Conservation (phyloP, 2,888 invertebrate species). For the Dryocosmus kuriphilus region DNA sequence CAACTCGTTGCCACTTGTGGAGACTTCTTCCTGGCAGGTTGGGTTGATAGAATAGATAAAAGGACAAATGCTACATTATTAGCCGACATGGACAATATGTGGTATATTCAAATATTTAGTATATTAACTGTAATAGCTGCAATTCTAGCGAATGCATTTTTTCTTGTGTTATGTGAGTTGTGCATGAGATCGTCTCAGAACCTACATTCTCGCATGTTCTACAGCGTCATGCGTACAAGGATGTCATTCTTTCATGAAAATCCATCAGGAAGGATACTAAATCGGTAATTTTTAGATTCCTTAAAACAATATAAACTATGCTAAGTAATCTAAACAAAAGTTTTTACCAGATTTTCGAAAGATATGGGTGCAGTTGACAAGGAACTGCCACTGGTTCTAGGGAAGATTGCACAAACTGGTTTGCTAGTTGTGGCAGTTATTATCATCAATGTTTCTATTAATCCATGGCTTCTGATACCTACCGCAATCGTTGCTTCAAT, state of each 20-base stretch:
- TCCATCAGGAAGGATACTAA: slow-evolving; percentile 80
- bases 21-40: slow-evolving; percentile 77
- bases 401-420: slow-evolving; percentile 83
- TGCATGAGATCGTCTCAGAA: slow-evolving; percentile 88
- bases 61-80: slow-evolving; percentile 49
- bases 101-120: slow-evolving; percentile 80
- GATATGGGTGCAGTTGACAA: slow-evolving; percentile 88
- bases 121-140: slow-evolving; percentile 74
- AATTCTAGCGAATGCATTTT: slow-evolving; percentile 75
- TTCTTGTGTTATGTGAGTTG: slow-evolving; percentile 80
- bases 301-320: neutral
- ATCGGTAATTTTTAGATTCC: slow-evolving; percentile 42
- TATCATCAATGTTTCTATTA: slow-evolving; percentile 66
- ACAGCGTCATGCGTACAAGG: slow-evolving; percentile 86
- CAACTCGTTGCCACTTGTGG: slow-evolving; percentile 71
- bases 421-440: slow-evolving; percentile 82
- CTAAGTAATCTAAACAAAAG: neutral
- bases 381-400: slow-evolving; percentile 77
- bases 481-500: slow-evolving; percentile 83
- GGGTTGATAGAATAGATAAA: slow-evolving; percentile 79
- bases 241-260: slow-evolving; percentile 94
- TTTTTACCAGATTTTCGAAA: slow-evolving; percentile 87
- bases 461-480: slow-evolving; percentile 85
- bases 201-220: slow-evolving; percentile 89
- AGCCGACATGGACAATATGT: slow-evolving; percentile 54